Evolutionary conservation across 2,797 vertebrate genomes (phyloP).

Genomic region (Parauchenoglanis punctatus): DNA sequence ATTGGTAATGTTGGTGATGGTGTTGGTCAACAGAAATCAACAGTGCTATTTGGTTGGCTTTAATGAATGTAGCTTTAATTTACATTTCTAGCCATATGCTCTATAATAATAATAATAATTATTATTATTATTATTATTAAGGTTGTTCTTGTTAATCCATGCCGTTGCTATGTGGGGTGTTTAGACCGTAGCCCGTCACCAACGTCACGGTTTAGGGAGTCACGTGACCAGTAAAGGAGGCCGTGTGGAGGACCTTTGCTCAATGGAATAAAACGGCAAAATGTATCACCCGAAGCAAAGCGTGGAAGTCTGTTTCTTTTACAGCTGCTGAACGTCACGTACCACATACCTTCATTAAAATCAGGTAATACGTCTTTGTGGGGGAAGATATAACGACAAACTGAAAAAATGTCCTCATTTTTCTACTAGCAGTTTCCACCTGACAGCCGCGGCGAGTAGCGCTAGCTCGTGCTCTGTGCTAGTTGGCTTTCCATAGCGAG

Average conservation of each 20-base stretch:
- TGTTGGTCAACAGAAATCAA: not conserved
- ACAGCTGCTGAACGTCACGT: not conserved
- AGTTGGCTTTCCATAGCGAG: not conserved
- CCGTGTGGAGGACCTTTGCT: slow-evolving; percentile 37
- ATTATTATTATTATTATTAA: not conserved
- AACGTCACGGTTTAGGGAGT: slow-evolving; percentile 11
- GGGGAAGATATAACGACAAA: not conserved
- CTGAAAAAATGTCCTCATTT: not conserved
- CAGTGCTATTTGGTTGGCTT: not conserved
- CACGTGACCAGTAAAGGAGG: slow-evolving; percentile 48
- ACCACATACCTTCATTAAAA: not conserved
- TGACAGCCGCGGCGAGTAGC: slow-evolving; percentile 10
- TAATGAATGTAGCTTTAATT: not conserved
- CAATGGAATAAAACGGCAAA: slow-evolving; percentile 38
- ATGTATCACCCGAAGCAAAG: not conserved
- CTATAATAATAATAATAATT: not conserved
- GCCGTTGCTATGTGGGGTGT: slow-evolving; percentile 3
- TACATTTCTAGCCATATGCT: not conserved
- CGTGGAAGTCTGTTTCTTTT: not conserved
- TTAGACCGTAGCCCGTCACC: not conserved
- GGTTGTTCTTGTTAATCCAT: not conserved
- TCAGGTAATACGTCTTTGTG: slow-evolving; percentile 17
- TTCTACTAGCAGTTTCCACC: slow-evolving; percentile 7
- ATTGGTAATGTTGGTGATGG: too few species aligned
- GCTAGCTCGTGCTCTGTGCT: not conserved